Evolutionary conservation across 2,888 invertebrate genomes (phyloP).

Genomic region (Folsomia manolachei): DNA sequence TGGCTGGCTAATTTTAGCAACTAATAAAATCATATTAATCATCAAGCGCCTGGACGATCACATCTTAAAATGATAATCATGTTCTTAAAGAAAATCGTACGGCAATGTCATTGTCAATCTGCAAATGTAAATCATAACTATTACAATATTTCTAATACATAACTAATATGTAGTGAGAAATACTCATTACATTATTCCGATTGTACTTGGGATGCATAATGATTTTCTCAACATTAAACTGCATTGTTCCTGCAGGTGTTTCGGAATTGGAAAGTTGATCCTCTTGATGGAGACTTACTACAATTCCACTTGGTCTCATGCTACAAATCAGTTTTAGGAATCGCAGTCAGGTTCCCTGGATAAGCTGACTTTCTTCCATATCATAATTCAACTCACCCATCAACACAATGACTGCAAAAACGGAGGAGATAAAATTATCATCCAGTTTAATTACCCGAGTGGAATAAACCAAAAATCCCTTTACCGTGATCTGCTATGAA

Average conservation of each 20-base stretch:
- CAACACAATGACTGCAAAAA: constrained; percentile 44
- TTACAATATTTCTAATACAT: too few species aligned
- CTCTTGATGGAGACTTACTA: constrained; percentile 46
- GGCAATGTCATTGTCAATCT: constrained; percentile 46
- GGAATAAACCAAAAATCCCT: too few species aligned
- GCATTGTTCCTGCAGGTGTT: constrained; percentile 15
- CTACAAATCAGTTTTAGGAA: constrained; percentile 12
- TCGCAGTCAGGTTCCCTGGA: too few species aligned
- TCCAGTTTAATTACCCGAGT: too few species aligned
- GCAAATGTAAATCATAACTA: too few species aligned
- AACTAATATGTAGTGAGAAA: background rate
- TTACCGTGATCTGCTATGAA: constrained; percentile 9
- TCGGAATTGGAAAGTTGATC: constrained; percentile 36
- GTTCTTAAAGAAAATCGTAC: too few species aligned
- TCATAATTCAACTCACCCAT: constrained; percentile 36
- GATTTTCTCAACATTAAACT: constrained; percentile 34
- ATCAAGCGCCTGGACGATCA: too few species aligned
- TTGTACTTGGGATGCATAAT: constrained; percentile 44
- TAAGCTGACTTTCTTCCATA: background rate
- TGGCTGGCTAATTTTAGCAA: constrained; percentile 39
- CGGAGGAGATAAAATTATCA: too few species aligned
- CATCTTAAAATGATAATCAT: background rate
- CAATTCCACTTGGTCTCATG: constrained; percentile 37
- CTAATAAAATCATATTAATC: constrained; percentile 16
- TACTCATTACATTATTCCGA: constrained; percentile 10